Base-by-base conservation (phyloP, 2,888 invertebrate genomes). In the Cryptus viduatorius region DNA sequence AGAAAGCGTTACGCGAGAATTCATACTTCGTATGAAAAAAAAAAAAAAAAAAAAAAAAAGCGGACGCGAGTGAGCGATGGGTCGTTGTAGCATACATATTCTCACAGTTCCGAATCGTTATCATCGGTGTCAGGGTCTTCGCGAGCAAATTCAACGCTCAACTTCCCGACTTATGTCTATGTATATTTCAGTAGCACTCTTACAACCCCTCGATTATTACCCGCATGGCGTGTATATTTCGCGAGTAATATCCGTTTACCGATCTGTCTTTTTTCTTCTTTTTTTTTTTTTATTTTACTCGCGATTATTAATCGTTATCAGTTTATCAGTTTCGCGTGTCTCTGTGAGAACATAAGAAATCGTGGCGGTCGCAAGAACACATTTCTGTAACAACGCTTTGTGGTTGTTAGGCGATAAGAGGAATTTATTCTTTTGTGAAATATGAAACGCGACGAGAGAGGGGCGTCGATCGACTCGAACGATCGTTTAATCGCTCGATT, bases 101-200 rank as follows among this genome's bases (percentile, higher is more conserved):
- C 50, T 48, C 48, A n/a, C 50, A 46, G 29, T 75, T 76, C 31
- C 29, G 73, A 89, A 83, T 87, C 82, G 86, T 90, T 90, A 89
- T 89, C 89, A 88, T 86, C 86, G 86, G 87, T 89, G 89, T 87
- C 90, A 89, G 86, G 89, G 87, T 87, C 86, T 77, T 84, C 82
- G 81, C 78, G 81, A 85, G 82, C 86, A 88, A 37, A 19, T 48
- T 64, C 46, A 42, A 5, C 61, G 42, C 16, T 31, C 37, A n/a
- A 75, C 53, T 71, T 68, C 37, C 29, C 75, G 31, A 37, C 56
- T 78, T 59, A 46, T 69, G 24, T 46, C 68, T 59, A 44, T 31
- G 12, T 61, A 48, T 12, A 4, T 69, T 61, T 69, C 50, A 64
- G 75, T 37, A 64, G 64, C 61, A 64, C 50, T 64, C 37, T 12